Evolutionary conservation across 2,113 vertebrate species (phyloP).

Genomic region (Anser cygnoides): DNA sequence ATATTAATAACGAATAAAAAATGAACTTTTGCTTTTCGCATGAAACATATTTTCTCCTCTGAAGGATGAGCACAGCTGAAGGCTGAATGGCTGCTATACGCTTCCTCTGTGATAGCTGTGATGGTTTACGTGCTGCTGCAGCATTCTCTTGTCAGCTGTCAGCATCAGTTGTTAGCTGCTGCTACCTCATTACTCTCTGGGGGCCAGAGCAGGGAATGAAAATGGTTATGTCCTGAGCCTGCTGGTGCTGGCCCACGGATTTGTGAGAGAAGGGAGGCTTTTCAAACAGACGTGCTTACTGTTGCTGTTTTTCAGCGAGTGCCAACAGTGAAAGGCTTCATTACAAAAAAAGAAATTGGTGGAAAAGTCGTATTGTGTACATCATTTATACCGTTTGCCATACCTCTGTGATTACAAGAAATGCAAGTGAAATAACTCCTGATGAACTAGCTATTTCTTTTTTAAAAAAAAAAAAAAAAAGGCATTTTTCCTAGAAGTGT

Average conservation of each 20-base stretch:
- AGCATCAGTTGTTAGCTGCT: background rate
- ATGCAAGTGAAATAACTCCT: background rate
- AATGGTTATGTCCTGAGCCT: rapidly evolving
- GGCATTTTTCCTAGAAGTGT: background rate
- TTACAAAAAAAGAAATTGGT: background rate
- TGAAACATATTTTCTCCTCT: rapidly evolving
- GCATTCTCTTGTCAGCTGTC: background rate
- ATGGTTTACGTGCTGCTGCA: background rate
- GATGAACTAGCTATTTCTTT: background rate
- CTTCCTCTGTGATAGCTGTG: background rate
- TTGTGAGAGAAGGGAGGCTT: background rate
- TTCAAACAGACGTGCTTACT: background rate
- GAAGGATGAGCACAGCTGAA: background rate
- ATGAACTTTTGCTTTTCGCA: background rate
- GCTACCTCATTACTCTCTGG: background rate
- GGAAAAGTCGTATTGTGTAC: background rate
- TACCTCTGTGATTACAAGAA: background rate
- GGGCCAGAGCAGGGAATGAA: background rate
- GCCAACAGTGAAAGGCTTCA: background rate
- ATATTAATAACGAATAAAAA: background rate
- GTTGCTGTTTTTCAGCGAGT: background rate
- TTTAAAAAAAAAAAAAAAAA: background rate
- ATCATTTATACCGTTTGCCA: background rate
- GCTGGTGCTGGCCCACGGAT: background rate
- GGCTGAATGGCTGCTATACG: background rate